phyloP scores from a whole-genome alignment of 1,140 invertebrate genomes.

The Drosophila sechellia region DNA sequence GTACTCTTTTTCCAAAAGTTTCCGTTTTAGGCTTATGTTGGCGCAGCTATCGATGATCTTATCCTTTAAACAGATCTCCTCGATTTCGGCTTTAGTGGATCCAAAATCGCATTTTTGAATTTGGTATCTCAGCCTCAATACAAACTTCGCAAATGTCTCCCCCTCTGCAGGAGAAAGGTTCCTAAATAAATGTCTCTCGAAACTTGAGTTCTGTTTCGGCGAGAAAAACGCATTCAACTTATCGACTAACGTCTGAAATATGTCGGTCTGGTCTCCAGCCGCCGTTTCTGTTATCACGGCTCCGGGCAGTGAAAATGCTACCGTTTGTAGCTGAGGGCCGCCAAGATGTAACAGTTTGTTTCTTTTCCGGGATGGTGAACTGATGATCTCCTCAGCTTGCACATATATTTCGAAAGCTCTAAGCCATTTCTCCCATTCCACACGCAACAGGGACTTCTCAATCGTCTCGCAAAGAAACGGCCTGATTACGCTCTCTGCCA shows the following conservation, averaged over 20 bases:
- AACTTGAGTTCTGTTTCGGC: constrained; percentile 1
- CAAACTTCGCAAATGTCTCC: no score
- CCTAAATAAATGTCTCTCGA: not conserved
- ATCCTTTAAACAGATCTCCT: no score
- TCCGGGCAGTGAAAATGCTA: not conserved
- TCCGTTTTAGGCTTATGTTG: no score
- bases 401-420: not conserved
- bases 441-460: not conserved
- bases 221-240: not conserved
- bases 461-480: not conserved
- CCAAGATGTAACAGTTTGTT: not conserved
- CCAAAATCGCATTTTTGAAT: no score
- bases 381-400: not conserved
- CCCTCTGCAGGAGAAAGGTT: no score
- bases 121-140: no score
- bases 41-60: no score
- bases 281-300: no score
- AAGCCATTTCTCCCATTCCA: not conserved
- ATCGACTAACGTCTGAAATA: not conserved
- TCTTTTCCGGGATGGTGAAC: not conserved
- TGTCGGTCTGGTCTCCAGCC: no score
- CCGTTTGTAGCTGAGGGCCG: not conserved
- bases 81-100: no score
- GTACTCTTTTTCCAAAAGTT: no score
- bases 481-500: not conserved